Evolutionary conservation across 2,113 vertebrate genomes (phyloP).

Genomic region (Emydocephalus ijimae): DNA sequence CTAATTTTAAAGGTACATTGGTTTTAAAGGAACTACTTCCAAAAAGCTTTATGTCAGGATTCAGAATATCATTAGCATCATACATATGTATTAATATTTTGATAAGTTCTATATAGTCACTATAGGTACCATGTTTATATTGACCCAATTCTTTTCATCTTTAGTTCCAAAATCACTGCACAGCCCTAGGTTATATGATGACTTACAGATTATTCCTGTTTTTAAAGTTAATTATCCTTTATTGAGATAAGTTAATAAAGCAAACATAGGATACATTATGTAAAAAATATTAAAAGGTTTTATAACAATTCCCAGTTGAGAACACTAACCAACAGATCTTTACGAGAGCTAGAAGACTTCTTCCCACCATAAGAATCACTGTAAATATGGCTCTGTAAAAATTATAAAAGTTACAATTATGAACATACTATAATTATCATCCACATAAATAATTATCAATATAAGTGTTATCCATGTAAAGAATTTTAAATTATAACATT

Average conservation of each 20-base stretch:
- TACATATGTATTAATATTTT: neutral
- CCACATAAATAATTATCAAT: neutral
- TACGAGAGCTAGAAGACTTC: slow-evolving; percentile 75
- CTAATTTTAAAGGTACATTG: neutral
- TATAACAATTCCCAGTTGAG: neutral
- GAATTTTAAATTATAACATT: neutral
- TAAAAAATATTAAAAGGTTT: neutral
- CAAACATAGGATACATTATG: neutral
- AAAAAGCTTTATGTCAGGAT: neutral
- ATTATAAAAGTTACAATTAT: slow-evolving; percentile 26
- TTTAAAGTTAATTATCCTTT: neutral
- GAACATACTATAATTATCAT: neutral
- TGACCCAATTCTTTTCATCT: neutral
- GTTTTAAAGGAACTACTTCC: neutral
- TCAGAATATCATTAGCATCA: neutral
- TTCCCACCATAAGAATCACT: slow-evolving; percentile 74
- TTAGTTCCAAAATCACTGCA: neutral
- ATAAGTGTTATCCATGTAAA: neutral
- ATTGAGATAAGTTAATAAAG: neutral
- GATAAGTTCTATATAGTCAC: neutral
- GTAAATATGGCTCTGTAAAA: slow-evolving; percentile 79
- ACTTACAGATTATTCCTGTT: neutral
- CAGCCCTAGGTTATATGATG: neutral
- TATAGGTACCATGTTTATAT: neutral
- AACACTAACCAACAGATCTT: slow-evolving; percentile 86